Conservation (phyloP, 1,140 invertebrate species). For the Eufriesea mexicana region DNA sequence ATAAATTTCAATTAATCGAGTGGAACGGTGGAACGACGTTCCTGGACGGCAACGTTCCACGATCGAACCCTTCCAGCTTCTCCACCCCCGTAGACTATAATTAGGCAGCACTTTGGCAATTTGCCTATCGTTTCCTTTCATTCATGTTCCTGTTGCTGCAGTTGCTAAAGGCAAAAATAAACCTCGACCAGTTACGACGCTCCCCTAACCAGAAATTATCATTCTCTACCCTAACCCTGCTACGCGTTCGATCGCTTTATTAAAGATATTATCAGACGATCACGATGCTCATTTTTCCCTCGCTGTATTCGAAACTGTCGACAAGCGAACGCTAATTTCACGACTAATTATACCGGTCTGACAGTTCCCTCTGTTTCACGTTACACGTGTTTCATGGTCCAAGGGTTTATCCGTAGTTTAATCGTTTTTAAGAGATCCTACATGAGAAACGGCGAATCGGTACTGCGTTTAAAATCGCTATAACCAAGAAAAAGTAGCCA, state of each 20-base stretch:
- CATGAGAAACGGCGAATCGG: too few relatives aligned
- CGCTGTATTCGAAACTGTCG: too few relatives aligned
- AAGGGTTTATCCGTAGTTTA: too few relatives aligned
- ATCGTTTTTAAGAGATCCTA: too few relatives aligned
- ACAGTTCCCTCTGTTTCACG: too few relatives aligned
- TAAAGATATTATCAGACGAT: background rate
- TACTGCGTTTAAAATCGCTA: too few relatives aligned
- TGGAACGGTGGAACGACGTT: constrained; percentile 34
- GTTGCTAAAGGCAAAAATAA: constrained; percentile 68
- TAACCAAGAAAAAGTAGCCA: background rate
- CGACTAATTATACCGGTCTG: too few relatives aligned
- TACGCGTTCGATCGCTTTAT: background rate
- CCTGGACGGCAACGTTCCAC: constrained; percentile 31
- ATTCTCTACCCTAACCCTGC: background rate
- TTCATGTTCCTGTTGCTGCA: constrained; percentile 69
- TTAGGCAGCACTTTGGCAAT: constrained; percentile 71
- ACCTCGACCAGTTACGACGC: constrained; percentile 26
- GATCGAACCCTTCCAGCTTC: constrained; percentile 49
- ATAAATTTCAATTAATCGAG: constrained; percentile 47
- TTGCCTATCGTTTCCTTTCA: constrained; percentile 73
- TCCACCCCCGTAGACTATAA: constrained; percentile 68
- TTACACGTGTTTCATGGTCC: too few relatives aligned
- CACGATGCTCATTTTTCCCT: background rate
- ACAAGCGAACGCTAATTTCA: too few relatives aligned
- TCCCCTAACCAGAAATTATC: background rate